phyloP scores from a whole-genome alignment of 2,888 invertebrate species.

The Baronia brevicornis region DNA sequence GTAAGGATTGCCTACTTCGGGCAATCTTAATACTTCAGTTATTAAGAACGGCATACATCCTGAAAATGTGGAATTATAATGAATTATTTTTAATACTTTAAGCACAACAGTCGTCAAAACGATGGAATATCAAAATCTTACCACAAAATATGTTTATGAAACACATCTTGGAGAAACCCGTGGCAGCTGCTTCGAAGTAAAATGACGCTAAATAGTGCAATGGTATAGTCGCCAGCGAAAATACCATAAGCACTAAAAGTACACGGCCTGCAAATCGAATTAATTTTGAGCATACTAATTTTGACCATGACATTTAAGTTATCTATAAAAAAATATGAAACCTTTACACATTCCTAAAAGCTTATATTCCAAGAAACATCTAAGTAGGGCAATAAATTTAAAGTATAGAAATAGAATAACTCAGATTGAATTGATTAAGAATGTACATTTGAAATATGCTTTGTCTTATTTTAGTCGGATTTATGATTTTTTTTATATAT shows the following conservation, averaged over 20 bases:
- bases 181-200: constrained; percentile 82
- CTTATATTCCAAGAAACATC: neutral
- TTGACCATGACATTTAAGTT: too few species aligned
- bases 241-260: constrained; percentile 78
- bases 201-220: constrained; percentile 83
- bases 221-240: constrained; percentile 83
- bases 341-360: constrained; percentile 8
- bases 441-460: too few species aligned
- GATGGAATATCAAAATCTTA: too few species aligned
- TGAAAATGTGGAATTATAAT: constrained; percentile 32
- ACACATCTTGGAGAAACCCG: constrained; percentile 85
- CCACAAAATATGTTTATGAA: constrained; percentile 81
- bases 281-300: too few species aligned
- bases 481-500: too few species aligned
- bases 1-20: constrained; percentile 77
- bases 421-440: too few species aligned
- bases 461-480: too few species aligned
- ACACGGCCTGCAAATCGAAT: constrained; percentile 68
- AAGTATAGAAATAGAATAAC: too few species aligned
- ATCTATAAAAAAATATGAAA: too few species aligned
- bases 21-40: constrained; percentile 80
- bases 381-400: too few species aligned
- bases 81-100: constrained; percentile 13
- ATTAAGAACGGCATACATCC: constrained; percentile 84
- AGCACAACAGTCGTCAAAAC: too few species aligned